phyloP scores from a whole-genome alignment of 2,888 invertebrate genomes.

The Caenorhabditis japonica region DNA sequence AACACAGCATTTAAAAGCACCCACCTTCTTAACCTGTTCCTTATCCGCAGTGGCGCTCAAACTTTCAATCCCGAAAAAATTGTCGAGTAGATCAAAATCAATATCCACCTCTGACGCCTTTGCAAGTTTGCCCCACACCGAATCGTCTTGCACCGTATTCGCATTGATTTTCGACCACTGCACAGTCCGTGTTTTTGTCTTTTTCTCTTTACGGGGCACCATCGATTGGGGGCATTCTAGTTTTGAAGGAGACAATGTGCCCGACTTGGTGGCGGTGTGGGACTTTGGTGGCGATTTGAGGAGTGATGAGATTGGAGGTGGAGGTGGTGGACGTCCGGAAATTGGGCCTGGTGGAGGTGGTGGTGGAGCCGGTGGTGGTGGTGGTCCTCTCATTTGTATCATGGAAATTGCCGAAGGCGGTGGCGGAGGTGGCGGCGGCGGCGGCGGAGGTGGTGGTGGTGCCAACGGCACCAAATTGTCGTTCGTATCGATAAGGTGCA shows the following conservation, averaged over 20 bases:
- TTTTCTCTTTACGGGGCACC: slow-evolving; percentile 54
- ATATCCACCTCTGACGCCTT: slow-evolving; percentile 26
- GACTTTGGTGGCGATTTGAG: background rate
- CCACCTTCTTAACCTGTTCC: slow-evolving; percentile 17
- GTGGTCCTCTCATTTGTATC: background rate
- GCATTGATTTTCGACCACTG: slow-evolving; percentile 55
- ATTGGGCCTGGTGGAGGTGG: slow-evolving; percentile 29
- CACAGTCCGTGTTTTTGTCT: slow-evolving; percentile 54
- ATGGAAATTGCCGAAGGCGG: too few species aligned
- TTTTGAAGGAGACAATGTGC: background rate
- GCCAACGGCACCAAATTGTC: slow-evolving; percentile 34
- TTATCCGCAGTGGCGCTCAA: background rate
- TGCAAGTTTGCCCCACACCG: slow-evolving; percentile 47
- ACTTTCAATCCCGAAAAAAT: slow-evolving; percentile 46
- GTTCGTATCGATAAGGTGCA: slow-evolving; percentile 40
- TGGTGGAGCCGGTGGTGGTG: slow-evolving; percentile 9
- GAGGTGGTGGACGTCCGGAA: slow-evolving; percentile 22
- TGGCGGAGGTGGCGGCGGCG: slow-evolving; percentile 2
- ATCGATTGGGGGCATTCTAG: slow-evolving; percentile 51
- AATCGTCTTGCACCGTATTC: slow-evolving; percentile 23
- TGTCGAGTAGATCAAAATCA: slow-evolving; percentile 47
- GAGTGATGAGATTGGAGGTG: slow-evolving; percentile 23
- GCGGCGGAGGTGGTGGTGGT: slow-evolving; percentile 2
- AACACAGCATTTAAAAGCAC: too few species aligned
- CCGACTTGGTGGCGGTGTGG: slow-evolving; percentile 7